A percentile compares a stretch with the other conserved stretches of the same genome.
Evolutionary conservation across 2,888 invertebrate genomes (phyloP).

Genomic region (Macrosiphum euphorbiae): DNA sequence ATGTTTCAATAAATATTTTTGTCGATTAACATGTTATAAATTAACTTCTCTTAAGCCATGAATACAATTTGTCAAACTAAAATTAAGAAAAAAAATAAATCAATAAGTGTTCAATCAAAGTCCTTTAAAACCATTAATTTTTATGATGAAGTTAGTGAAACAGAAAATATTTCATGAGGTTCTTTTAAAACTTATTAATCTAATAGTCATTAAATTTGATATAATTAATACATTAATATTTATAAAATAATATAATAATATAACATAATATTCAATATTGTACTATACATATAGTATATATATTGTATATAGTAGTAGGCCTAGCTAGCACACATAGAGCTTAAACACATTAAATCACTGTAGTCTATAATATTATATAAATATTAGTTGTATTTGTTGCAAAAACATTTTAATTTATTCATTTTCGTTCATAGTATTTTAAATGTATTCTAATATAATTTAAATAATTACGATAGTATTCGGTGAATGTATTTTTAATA

Average conservation of each 20-base stretch:
- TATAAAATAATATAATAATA: not conserved
- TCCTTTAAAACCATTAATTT: not conserved
- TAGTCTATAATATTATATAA: not conserved
- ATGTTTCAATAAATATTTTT: not conserved
- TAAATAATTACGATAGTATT: not conserved
- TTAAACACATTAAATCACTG: not conserved
- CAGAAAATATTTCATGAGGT: not conserved
- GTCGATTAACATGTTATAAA: not conserved
- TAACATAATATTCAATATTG: not conserved
- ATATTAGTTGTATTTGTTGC: not conserved
- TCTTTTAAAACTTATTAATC: not conserved
- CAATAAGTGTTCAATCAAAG: not conserved
- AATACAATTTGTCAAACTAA: not conserved
- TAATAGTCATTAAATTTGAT: not conserved
- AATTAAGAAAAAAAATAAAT: not conserved
- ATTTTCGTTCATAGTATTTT: not conserved
- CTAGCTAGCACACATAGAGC: not conserved
- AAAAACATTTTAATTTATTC: not conserved
- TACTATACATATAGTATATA: no score
- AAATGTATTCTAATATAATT: not conserved
- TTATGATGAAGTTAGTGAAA: not conserved
- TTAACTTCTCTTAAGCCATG: not conserved
- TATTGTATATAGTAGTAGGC: not conserved
- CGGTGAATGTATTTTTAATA: not conserved
- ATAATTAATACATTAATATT: not conserved